Evolutionary conservation across 1,140 invertebrate genomes (phyloP), one percentile per base, ranked within the genome.

Genomic region (Pseudomyrmex pallidus): DNA sequence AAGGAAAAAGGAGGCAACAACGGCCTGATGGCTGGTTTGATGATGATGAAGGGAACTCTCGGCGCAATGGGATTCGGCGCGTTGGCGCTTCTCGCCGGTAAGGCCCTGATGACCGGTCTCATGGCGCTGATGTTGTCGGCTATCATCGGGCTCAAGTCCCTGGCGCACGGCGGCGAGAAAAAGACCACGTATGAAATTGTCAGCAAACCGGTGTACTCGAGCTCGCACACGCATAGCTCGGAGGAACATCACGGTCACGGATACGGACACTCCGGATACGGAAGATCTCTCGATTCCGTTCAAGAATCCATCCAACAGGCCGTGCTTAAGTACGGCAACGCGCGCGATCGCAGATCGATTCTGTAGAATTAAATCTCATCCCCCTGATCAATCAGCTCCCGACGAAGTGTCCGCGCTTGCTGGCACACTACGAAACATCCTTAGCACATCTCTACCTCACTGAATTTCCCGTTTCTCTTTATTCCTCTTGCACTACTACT

Each of bases 111-210:
- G 96, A 97, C 97, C 0, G 97, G 96, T 13, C 88, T 98, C 46
- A 96, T 98, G 95, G 96, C 97, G 0, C 93, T 98, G 1, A 96
- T 97, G 91, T 93, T 98, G 0, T 97, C 97, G 0, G 97, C 96
- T 1, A 96, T 98, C 48, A 95, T 97, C 35, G 97, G 97, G 0
- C 92, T 98, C 4, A 97, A 97, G 86, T 96, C 96, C 0, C 89
- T 97, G n/a, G 95, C 96, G 0, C 90, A 95, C 7, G 96, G 96
- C 17, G 95, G 96, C 17, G 95, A 96, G 22, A 96, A 97, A 86
- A 96, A 96, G 22, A 97, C 97, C 0, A 97, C 97, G 0, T 98
- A 98, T 90, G 97, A 98, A 92, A 97, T 98, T 66, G 96, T 98
- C 50, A 96, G 96, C 67, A 98, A 97, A 87, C 97, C 97, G 0